A percentile compares a stretch with the other conserved stretches of the same genome.
Conservation (phyloP, 2,113 vertebrate species). For the Calyptommatus sinebrachiatus region DNA sequence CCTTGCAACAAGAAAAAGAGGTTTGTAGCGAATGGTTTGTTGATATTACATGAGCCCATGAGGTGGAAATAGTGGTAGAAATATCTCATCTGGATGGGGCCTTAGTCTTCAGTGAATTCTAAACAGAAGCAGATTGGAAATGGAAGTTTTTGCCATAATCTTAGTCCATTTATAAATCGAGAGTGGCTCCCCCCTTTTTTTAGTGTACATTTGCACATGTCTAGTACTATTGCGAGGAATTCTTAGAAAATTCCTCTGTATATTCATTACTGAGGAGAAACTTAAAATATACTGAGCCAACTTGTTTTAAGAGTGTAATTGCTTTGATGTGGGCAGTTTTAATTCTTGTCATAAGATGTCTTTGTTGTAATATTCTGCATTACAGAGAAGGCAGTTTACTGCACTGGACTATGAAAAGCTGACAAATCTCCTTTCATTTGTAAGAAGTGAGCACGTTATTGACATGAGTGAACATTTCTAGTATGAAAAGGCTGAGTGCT, state of each 20-base stretch:
- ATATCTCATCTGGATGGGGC: background rate
- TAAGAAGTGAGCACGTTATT: background rate
- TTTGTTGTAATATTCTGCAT: background rate
- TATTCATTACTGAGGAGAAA: background rate
- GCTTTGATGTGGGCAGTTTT: background rate
- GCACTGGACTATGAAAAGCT: background rate
- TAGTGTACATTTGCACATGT: background rate
- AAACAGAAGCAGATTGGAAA: background rate
- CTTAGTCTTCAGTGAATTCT: background rate
- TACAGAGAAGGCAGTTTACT: background rate
- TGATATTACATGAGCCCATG: no score
- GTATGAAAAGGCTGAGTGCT: no score
- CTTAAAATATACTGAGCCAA: background rate
- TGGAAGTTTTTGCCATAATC: background rate
- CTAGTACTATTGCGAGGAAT: background rate
- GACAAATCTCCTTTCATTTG: background rate
- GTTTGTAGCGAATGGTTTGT: no score
- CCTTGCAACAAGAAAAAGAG: no score
- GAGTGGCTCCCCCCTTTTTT: background rate
- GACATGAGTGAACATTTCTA: background rate
- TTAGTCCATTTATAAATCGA: background rate
- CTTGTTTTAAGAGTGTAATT: background rate
- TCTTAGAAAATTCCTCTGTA: background rate
- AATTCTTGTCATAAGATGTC: background rate
- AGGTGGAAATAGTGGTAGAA: background rate